Evolutionary conservation across 1,140 invertebrate genomes (phyloP), one percentile per base, ranked within the genome.

Genomic region (Brachionus rubens): DNA sequence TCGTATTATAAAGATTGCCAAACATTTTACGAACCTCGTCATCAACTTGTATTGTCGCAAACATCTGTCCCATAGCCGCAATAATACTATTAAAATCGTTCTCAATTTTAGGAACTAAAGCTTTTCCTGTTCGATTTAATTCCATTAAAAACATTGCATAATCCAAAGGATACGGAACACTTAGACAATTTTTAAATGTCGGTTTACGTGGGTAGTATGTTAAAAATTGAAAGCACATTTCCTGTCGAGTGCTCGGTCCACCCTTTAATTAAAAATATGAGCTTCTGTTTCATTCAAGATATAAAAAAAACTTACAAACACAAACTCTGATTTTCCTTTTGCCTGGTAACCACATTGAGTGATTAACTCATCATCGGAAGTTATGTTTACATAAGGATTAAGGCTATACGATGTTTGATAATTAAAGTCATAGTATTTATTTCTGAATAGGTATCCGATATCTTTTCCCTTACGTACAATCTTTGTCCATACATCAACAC

Each of bases 191-290:
- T 72, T 50, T 72, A 41, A 72, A 72, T 16, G 9, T 46, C 10
- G 3, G 33, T 10, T 50, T 47, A 7, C 68, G 3, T 50, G 72
- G 48, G 33, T 75, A 75, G 47, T 54, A 75, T 1, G 48, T 56
- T 6, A 75, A 75, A 21, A 75, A 54, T 12, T 75, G 48, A 56
- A 16, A 43, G 30, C 72, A 75, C 48, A 75, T 75, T 56, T 75
- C 72, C n/a, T 75, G 24, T 75, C 24, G 54, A 14, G 72, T 75
- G n/a, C 36, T 30, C 28, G 30, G 4, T 9, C 72, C 72, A 56
- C 72, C 48, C n/a, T n/a, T n/a, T n/a, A n/a, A n/a, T n/a, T n/a
- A n/a, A n/a, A n/a, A n/a, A n/a, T n/a, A n/a, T n/a, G n/a, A n/a
- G n/a, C n/a, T n/a, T n/a, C n/a, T n/a, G n/a, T n/a, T n/a, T n/a